A percentile compares a stretch with the other conserved stretches of the same genome.
These are phyloP conservation scores for Exocentrus adspersus DNA, from an alignment of 2,888 invertebrate genomes.

Conservation along the genomic window DNA sequence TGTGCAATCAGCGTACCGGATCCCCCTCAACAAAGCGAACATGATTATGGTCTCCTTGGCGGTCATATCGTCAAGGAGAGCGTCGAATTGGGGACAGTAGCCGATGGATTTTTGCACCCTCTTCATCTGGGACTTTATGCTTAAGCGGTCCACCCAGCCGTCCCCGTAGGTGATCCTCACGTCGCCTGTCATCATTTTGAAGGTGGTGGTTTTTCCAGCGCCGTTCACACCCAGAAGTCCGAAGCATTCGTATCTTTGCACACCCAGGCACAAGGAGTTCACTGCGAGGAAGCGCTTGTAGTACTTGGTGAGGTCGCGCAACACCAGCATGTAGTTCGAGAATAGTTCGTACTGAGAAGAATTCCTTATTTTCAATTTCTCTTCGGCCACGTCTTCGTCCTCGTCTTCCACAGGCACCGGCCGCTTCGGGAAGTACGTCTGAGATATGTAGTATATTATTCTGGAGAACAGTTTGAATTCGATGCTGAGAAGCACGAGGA, in stretches of 20 bases:
- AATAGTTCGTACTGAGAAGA: conserved; percentile 60
- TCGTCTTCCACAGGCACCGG: conserved; percentile 51
- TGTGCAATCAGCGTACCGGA: conserved; percentile 55
- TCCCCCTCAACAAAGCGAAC: conserved; percentile 66
- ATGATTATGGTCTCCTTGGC: conserved; percentile 66
- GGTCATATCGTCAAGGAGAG: conserved; percentile 67
- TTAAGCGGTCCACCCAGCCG: conserved; percentile 68
- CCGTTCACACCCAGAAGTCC: conserved; percentile 87
- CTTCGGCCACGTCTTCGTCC: conserved; percentile 68
- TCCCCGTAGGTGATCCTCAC: conserved; percentile 76
- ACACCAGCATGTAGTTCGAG: conserved; percentile 66
- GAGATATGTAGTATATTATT: conserved; percentile 59
- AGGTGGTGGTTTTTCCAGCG: conserved; percentile 89
- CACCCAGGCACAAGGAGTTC: conserved; percentile 72
- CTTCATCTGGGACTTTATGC: conserved; percentile 66
- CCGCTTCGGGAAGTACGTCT: conserved; percentile 22
- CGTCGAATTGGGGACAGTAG: conserved; percentile 71
- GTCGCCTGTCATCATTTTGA: conserved; percentile 91
- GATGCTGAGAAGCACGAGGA: conserved; percentile 70
- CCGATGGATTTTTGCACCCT: conserved; percentile 68
- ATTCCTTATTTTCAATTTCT: conserved; percentile 65
- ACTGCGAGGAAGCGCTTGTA: conserved; percentile 77
- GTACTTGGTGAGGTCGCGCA: conserved; percentile 80
- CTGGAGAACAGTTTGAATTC: conserved; percentile 71
- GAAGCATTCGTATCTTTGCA: conserved; percentile 80